A percentile compares a stretch with the other conserved stretches of the same genome.
Evolutionary conservation across 2,888 invertebrate species (phyloP).

Genomic region (Tridacna gigas): DNA sequence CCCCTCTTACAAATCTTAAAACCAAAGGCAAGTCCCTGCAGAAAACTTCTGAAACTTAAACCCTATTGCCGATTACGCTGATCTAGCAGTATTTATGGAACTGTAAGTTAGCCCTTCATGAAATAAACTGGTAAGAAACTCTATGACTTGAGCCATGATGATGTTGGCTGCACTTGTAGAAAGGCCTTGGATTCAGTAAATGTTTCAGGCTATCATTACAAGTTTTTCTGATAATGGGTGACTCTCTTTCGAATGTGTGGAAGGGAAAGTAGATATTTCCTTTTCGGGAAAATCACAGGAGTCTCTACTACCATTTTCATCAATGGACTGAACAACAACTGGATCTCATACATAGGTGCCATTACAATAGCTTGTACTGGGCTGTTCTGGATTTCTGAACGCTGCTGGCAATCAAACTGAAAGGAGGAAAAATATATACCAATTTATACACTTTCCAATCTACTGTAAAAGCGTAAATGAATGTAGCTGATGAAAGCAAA

Average conservation of each 20-base stretch:
- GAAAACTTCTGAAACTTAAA: constrained; percentile 2
- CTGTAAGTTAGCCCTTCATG: constrained; percentile 26
- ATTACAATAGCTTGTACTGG: neutral
- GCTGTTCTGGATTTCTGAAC: neutral
- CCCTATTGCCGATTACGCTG: constrained; percentile 30
- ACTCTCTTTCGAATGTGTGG: constrained; percentile 6
- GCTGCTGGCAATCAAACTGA: neutral
- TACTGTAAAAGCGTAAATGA: neutral
- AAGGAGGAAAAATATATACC: neutral
- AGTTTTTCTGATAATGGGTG: constrained; percentile 34
- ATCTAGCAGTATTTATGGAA: constrained; percentile 34
- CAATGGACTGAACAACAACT: neutral
- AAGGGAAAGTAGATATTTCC: constrained; percentile 2
- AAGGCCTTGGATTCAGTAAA: too few relatives aligned
- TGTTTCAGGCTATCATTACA: constrained; percentile 16
- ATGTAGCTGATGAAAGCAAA: neutral
- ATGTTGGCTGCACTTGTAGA: too few relatives aligned
- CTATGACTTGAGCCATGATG: too few relatives aligned
- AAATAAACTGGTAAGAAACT: too few relatives aligned
- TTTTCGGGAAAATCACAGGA: too few relatives aligned
- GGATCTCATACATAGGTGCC: neutral
- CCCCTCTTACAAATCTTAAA: constrained; percentile 2
- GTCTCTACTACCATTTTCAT: constrained; percentile 19
- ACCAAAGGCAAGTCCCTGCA: constrained; percentile 23
- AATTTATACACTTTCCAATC: neutral